Evolutionary conservation across 2,888 invertebrate genomes (phyloP), one percentile per base, ranked within the genome.

Genomic region (Melikaiella ostensackeni): DNA sequence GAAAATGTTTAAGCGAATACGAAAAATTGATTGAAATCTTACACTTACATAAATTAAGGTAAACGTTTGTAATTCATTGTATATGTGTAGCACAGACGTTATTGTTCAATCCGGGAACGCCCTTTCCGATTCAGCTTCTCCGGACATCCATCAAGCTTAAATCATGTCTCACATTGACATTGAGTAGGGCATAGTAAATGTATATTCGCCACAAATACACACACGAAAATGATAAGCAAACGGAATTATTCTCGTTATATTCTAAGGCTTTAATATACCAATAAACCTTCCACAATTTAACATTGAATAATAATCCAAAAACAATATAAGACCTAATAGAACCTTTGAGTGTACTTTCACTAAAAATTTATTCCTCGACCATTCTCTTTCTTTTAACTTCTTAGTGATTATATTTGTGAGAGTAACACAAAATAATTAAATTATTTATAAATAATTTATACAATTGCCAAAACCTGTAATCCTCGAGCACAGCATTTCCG

Each of bases 81-180:
- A 7, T 2, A 50, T 2, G n/a, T 50, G 8, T 0, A 16, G 46
- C 19, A 4, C 46, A 19, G 46, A 19, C 5, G 46, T 16, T 19
- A 46, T 19, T 46, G 46, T 46, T 1, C 4, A 46, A 46, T 38
- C 21, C 35, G 5, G 63, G 33, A 35, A 63, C 24, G 63, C 63
- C 24, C 24, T 38, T 64, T 66, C 16, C 19, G 38, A 19, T 66
- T 66, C 27, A 19, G 42, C 19, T 46, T 42, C 66, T 42, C 27
- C 21, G 35, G 63, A 38, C 35, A 64, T 6, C 35, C 13, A 21
- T 38, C 63, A 64, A 13, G 24, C 21, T 21, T 38, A 64, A 35
- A 64, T 38, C 38, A 38, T 64, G 24, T 64, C 63, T 64, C 35
- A 35, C 63, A 21, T 21, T 63, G 63, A 63, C 21, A 63, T 63